These are phyloP conservation scores for Morpho helenor DNA, from an alignment of 2,888 invertebrate species.

Conservation along the genomic window DNA sequence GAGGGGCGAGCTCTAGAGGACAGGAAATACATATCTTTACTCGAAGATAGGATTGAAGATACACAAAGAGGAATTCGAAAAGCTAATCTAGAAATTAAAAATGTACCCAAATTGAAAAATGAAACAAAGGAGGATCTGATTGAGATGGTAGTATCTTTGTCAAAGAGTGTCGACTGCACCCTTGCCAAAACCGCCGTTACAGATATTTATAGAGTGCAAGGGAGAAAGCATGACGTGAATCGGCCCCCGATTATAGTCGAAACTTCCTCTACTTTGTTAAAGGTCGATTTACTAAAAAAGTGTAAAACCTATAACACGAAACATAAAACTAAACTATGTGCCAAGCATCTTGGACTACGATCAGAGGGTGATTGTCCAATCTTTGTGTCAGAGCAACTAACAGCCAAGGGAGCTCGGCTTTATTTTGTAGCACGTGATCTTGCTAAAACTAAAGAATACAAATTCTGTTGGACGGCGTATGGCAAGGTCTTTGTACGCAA, in stretches of 20 bases:
- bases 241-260: slow-evolving; percentile 15
- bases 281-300: slow-evolving; percentile 15
- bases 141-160: slow-evolving; percentile 15
- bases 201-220: slow-evolving; percentile 22
- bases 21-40: slow-evolving; percentile 13
- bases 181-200: slow-evolving; percentile 17
- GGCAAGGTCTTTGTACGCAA: slow-evolving; percentile 17
- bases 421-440: slow-evolving; percentile 10
- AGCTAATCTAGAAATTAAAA: slow-evolving; percentile 25
- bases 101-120: slow-evolving; percentile 18
- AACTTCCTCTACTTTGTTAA: slow-evolving; percentile 11
- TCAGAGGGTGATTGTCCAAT: slow-evolving; percentile 9
- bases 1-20: slow-evolving; percentile 4
- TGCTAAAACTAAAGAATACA: slow-evolving; percentile 15
- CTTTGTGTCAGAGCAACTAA: slow-evolving; percentile 14
- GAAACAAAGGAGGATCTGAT: slow-evolving; percentile 25
- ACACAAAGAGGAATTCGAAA: slow-evolving; percentile 18
- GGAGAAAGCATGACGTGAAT: slow-evolving; percentile 4
- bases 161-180: slow-evolving; percentile 14
- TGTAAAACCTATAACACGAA: slow-evolving; percentile 14
- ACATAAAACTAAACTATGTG: slow-evolving; percentile 15
- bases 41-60: slow-evolving; percentile 25
- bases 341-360: slow-evolving; percentile 17
- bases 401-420: slow-evolving; percentile 12
- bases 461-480: slow-evolving; percentile 26